Evolutionary conservation across 2,797 vertebrate genomes (phyloP).

Genomic region (Xiphophorus birchmanni): DNA sequence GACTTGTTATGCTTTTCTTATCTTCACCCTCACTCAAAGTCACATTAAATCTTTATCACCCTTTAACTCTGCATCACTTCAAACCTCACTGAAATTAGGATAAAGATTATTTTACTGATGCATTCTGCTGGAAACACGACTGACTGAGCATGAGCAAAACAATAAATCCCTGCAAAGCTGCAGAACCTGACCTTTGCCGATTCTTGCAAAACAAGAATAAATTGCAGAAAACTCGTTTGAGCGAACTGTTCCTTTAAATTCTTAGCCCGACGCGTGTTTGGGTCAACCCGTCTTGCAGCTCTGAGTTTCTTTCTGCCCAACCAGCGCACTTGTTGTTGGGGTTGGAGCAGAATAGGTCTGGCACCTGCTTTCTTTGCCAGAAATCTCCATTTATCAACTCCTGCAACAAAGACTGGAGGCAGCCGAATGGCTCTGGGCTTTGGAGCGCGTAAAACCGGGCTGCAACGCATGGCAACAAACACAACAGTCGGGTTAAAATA

Average conservation of each 20-base stretch:
- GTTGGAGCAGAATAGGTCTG: slow-evolving; percentile 45
- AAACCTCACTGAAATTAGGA: background rate
- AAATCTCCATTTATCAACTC: slow-evolving; percentile 56
- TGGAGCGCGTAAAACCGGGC: slow-evolving; percentile 38
- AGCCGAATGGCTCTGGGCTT: slow-evolving; percentile 42
- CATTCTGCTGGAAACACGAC: background rate
- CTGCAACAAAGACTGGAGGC: slow-evolving; percentile 45
- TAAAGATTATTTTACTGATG: background rate
- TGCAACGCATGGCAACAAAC: background rate
- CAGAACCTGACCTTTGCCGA: slow-evolving; percentile 45
- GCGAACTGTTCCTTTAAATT: slow-evolving; percentile 49
- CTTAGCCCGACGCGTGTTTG: slow-evolving; percentile 23
- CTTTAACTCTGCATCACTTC: slow-evolving; percentile 7
- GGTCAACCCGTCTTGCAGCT: slow-evolving; percentile 6
- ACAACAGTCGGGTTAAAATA: background rate
- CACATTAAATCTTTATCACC: slow-evolving; percentile 11
- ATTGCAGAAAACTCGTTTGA: slow-evolving; percentile 19
- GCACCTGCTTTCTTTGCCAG: slow-evolving; percentile 63
- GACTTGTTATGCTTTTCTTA: slow-evolving; percentile 53
- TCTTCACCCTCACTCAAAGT: slow-evolving; percentile 28
- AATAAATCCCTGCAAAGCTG: slow-evolving; percentile 31
- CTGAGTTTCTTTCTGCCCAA: slow-evolving; percentile 29
- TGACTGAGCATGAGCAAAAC: slow-evolving; percentile 5
- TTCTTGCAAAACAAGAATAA: slow-evolving; percentile 38
- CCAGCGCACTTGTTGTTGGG: slow-evolving; percentile 57